Base-by-base conservation (phyloP, 1,140 invertebrate genomes). In the Vollenhovia emeryi region DNA sequence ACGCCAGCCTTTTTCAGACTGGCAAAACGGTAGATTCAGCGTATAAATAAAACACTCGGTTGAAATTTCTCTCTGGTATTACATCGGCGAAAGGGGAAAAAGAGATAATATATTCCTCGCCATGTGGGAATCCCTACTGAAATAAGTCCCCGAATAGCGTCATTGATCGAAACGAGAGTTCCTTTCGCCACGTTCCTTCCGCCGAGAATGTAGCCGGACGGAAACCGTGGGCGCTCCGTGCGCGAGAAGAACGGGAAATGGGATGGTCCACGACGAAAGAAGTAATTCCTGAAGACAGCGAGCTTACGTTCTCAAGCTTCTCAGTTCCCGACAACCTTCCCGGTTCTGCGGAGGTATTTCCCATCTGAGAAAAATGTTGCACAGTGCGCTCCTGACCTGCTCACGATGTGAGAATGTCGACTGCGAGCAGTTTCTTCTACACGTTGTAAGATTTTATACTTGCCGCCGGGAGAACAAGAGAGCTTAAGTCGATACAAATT, bases 261-360 rank as follows among this genome's bases (percentile, higher is more conserved):
- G 69, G 79, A 83, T 80, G 33, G 64, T 45, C 66, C 59, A 64
- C 48, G 79, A 74, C 45, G 45, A 68, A 86, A 83, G 68, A 59
- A 86, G 79, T 86, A 86, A 86, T 86, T 86, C 60, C 80, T 50
- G 62, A 60, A 86, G 59, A 84, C 68, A 66, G 48, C 36, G 73
- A 62, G 43, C 69, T 84, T 85, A 82, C 75, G 76, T 82, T 80
- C 76, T 85, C 64, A 59, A 85, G 84, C 75, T 80, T 82, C 76
- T 80, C 75, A 82, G 52, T 82, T 78, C 15, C 62, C 76, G 48
- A 85, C 83, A 85, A 85, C 80, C 74, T 85, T 62, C 60, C 60
- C 60, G 27, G 27, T 45, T n/a, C 48, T 40, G 60, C 15, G 36
- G 40, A 79, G 40, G 64, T 79, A 85, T 85, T 85, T 85, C 52